Evolutionary conservation across 2,888 invertebrate genomes (phyloP).

Genomic region (Oscheius sp.): DNA sequence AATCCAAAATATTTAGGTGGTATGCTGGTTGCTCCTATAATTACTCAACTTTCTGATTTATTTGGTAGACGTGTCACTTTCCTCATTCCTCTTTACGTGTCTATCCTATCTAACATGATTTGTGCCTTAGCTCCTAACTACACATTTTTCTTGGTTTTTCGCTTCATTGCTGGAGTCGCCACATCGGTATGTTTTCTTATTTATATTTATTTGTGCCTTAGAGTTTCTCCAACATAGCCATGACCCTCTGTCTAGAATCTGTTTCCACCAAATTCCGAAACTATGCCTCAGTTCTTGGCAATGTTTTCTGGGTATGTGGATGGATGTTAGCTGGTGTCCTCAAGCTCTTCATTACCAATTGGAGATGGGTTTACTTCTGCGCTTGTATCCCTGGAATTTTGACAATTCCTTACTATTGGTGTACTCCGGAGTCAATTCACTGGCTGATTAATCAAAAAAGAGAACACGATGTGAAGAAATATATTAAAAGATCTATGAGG

Average conservation of each 20-base stretch:
- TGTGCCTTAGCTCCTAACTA: slow-evolving; percentile 63
- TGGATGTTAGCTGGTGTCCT: slow-evolving; percentile 69
- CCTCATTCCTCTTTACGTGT: slow-evolving; percentile 62
- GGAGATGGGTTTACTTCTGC: slow-evolving; percentile 66
- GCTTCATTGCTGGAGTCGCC: slow-evolving; percentile 68
- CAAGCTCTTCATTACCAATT: slow-evolving; percentile 54
- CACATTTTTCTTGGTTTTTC: slow-evolving; percentile 60
- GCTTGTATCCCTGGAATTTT: slow-evolving; percentile 61
- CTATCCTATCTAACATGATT: slow-evolving; percentile 64
- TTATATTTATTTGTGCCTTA: neutral
- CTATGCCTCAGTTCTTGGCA: slow-evolving; percentile 50
- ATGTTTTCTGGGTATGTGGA: slow-evolving; percentile 49
- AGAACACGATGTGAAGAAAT: slow-evolving; percentile 43
- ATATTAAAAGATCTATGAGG: slow-evolving; percentile 25
- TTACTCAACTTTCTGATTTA: slow-evolving; percentile 65
- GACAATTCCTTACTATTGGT: slow-evolving; percentile 64
- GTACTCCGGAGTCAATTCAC: slow-evolving; percentile 64
- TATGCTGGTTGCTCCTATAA: slow-evolving; percentile 62
- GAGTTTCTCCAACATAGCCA: slow-evolving; percentile 21
- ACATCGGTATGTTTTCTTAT: slow-evolving; percentile 52
- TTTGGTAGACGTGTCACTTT: slow-evolving; percentile 65
- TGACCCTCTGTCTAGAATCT: slow-evolving; percentile 54
- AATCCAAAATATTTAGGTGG: slow-evolving; percentile 42
- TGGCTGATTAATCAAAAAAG: slow-evolving; percentile 67
- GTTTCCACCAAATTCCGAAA: slow-evolving; percentile 56